A percentile compares a stretch with the other conserved stretches of the same genome.
Conservation (phyloP, 2,888 invertebrate genomes). For the Chydorus sphaericus region DNA sequence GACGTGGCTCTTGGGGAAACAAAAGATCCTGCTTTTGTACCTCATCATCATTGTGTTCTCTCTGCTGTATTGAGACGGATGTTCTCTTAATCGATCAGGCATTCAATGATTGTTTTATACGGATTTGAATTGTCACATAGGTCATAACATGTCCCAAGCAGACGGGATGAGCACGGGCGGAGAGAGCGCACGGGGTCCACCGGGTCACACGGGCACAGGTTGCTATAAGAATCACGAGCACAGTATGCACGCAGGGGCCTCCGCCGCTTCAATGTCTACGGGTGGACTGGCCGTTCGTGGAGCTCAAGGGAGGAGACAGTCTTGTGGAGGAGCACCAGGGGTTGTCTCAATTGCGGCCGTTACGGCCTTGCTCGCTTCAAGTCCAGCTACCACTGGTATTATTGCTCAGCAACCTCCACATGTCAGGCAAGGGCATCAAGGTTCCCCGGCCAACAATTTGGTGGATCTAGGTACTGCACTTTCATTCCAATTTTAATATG, state of each 20-base stretch:
- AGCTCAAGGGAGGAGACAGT: neutral
- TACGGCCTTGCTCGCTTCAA: neutral
- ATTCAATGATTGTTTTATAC: too few species aligned
- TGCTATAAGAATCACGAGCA: slow-evolving; percentile 31
- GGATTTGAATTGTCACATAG: too few species aligned
- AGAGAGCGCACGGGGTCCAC: slow-evolving; percentile 30
- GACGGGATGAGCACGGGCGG: slow-evolving; percentile 72
- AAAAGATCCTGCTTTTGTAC: too few species aligned
- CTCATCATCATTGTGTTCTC: too few species aligned
- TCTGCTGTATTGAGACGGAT: too few species aligned
- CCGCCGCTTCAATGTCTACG: neutral
- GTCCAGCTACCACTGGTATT: neutral
- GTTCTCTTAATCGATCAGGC: too few species aligned
- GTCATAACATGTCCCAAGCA: slow-evolving; percentile 80
- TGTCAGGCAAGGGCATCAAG: neutral
- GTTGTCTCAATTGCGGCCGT: neutral
- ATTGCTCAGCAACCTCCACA: neutral
- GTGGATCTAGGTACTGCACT: neutral
- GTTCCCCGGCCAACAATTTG: neutral
- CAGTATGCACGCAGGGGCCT: slow-evolving; percentile 20
- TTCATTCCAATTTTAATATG: too few species aligned
- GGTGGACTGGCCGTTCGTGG: neutral
- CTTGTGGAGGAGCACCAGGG: neutral
- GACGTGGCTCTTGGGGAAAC: too few species aligned
- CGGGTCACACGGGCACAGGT: slow-evolving; percentile 28